Evolutionary conservation across 2,797 vertebrate species (phyloP).

Genomic region (Etheostoma perlongum): DNA sequence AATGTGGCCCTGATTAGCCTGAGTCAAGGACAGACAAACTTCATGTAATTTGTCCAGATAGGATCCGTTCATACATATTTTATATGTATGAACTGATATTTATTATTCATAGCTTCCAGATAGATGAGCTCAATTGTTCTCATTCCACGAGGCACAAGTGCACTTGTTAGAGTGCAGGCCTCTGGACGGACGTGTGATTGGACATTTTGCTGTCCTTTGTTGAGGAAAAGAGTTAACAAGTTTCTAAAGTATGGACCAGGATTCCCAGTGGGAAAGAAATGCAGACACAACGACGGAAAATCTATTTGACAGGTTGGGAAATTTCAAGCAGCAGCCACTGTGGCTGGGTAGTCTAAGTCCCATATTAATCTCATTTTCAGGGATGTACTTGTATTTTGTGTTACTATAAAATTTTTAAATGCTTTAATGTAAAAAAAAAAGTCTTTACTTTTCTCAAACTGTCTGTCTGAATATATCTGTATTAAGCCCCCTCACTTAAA

Average conservation of each 20-base stretch:
- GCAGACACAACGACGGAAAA: not conserved
- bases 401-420: too few relatives aligned
- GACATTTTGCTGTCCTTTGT: not conserved
- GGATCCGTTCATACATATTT: slow-evolving; percentile 76
- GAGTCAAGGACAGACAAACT: slow-evolving; percentile 76
- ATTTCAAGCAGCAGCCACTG: not conserved
- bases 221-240: not conserved
- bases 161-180: slow-evolving; percentile 23
- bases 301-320: not conserved
- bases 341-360: too few relatives aligned
- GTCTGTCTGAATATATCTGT: too few relatives aligned
- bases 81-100: slow-evolving; percentile 40
- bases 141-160: not conserved
- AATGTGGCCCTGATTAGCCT: slow-evolving; percentile 76
- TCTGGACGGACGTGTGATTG: not conserved
- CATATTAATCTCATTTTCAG: too few relatives aligned
- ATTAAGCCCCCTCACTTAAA: too few relatives aligned
- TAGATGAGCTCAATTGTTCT: slow-evolving; percentile 53
- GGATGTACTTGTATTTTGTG: too few relatives aligned
- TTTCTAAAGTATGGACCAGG: not conserved
- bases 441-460: too few relatives aligned
- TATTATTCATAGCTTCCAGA: slow-evolving; percentile 50
- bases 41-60: slow-evolving; percentile 77
- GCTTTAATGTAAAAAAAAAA: too few relatives aligned
- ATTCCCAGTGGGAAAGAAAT: too few relatives aligned